Percentiles rank a stretch among this genome's conserved stretches.
These are phyloP conservation scores for Pristionchus maxplancki DNA, from an alignment of 2,888 invertebrate species.

Conservation along the genomic window DNA sequence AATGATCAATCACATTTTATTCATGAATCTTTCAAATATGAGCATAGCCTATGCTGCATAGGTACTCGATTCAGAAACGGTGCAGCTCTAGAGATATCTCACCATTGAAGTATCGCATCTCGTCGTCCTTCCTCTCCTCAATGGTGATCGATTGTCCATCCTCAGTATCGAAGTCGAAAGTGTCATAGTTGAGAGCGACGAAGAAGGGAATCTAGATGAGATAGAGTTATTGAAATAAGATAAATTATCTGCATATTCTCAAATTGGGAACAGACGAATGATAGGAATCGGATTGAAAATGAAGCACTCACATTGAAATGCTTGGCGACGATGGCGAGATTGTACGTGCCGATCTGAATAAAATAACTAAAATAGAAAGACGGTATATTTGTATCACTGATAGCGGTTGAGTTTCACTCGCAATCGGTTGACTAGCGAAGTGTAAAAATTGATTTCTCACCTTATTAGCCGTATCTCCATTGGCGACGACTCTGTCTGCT, in stretches of 20 bases:
- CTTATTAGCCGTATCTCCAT: slow-evolving; percentile 99
- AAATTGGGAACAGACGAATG: background rate
- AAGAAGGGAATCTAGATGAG: slow-evolving; percentile 88
- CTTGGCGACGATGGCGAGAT: slow-evolving; percentile 91
- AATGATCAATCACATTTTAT: background rate
- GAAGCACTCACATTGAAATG: slow-evolving; percentile 83
- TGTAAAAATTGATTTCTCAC: slow-evolving; percentile 81
- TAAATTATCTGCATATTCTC: too few relatives aligned
- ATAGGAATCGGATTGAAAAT: background rate
- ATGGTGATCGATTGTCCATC: slow-evolving; percentile 92
- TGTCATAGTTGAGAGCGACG: slow-evolving; percentile 92
- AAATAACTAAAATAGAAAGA: too few relatives aligned
- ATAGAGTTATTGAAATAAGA: background rate
- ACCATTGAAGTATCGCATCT: slow-evolving; percentile 93
- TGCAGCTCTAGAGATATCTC: background rate
- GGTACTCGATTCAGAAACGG: too few relatives aligned
- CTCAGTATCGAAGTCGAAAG: slow-evolving; percentile 88
- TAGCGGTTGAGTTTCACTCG: background rate
- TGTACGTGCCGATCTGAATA: slow-evolving; percentile 81
- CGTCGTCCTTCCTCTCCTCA: slow-evolving; percentile 91
- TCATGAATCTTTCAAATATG: background rate
- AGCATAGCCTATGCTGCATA: background rate
- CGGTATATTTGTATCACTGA: too few relatives aligned
- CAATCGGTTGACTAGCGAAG: background rate
- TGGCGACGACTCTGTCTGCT: slow-evolving; percentile 94